Conservation (phyloP, 2,888 invertebrate genomes). For the Chrysolina oricalcia region DNA sequence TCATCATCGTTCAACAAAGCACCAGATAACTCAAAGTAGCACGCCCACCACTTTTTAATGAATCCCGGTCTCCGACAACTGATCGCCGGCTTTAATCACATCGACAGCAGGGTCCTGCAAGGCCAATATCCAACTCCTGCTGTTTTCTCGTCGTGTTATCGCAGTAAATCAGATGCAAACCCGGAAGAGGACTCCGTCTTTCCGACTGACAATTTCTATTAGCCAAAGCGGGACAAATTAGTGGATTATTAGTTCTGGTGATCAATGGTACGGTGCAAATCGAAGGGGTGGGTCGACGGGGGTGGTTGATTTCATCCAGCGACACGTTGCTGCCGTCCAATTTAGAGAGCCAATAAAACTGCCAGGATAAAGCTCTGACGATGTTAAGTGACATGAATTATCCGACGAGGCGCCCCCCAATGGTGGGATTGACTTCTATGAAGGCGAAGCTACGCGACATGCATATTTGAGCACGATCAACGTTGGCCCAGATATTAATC, state of each 20-base stretch:
- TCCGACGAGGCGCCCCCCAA: constrained; percentile 59
- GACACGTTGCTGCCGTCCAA: constrained; percentile 71
- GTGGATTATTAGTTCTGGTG: constrained; percentile 72
- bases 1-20: background rate
- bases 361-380: constrained; percentile 72
- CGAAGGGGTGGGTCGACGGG: constrained; percentile 53
- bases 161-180: constrained; percentile 68
- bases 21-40: background rate
- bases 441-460: constrained; percentile 65
- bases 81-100: constrained; percentile 48
- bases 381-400: constrained; percentile 74
- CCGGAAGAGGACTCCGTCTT: constrained; percentile 61
- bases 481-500: constrained; percentile 29
- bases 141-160: constrained; percentile 66
- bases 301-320: constrained; percentile 54
- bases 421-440: constrained; percentile 17
- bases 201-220: constrained; percentile 69
- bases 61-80: constrained; percentile 33
- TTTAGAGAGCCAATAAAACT: constrained; percentile 73
- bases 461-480: constrained; percentile 71
- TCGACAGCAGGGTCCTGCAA: constrained; percentile 42
- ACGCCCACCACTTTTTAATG: constrained; percentile 5
- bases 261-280: constrained; percentile 72
- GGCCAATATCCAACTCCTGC: constrained; percentile 54
- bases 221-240: constrained; percentile 71